phyloP scores from a whole-genome alignment of 2,797 vertebrate species.

The Hemibagrus guttatus region DNA sequence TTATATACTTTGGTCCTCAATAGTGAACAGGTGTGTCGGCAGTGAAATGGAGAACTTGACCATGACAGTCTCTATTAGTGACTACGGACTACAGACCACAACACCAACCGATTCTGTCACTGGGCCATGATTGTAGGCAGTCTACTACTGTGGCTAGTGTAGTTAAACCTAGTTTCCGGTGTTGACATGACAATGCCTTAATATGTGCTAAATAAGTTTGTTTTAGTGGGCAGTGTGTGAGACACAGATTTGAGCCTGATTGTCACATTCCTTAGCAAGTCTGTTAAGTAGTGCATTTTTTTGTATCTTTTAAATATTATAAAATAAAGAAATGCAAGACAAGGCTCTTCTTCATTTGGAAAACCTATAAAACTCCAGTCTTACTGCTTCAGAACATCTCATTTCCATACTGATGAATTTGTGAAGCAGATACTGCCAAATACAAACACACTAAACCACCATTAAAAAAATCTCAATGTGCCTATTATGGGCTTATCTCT shows the following conservation, averaged over 20 bases:
- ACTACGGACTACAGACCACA: no score
- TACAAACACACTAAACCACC: neutral
- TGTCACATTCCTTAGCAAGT: no score
- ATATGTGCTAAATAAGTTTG: neutral
- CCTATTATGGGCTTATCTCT: slow-evolving; percentile 10
- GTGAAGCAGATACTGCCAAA: neutral
- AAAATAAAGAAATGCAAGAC: neutral
- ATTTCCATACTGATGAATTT: slow-evolving; percentile 5
- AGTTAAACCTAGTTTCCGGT: no score
- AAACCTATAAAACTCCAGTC: neutral
- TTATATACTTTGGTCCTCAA: no score
- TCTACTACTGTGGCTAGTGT: no score
- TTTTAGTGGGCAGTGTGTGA: neutral
- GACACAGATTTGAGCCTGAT: neutral
- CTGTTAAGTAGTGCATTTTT: neutral
- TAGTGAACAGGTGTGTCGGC: no score
- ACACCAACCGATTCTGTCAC: no score
- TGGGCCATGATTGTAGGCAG: no score
- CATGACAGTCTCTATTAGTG: no score
- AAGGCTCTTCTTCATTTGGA: neutral
- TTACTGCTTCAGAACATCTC: neutral
- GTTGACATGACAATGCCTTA: neutral
- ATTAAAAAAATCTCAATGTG: neutral
- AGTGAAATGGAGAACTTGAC: no score
- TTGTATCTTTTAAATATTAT: neutral